A percentile compares a stretch with the other conserved stretches of the same genome.
Evolutionary conservation across 92 coral and sea anemone species (phyloP).

Genomic region (Siderastrea radians): DNA sequence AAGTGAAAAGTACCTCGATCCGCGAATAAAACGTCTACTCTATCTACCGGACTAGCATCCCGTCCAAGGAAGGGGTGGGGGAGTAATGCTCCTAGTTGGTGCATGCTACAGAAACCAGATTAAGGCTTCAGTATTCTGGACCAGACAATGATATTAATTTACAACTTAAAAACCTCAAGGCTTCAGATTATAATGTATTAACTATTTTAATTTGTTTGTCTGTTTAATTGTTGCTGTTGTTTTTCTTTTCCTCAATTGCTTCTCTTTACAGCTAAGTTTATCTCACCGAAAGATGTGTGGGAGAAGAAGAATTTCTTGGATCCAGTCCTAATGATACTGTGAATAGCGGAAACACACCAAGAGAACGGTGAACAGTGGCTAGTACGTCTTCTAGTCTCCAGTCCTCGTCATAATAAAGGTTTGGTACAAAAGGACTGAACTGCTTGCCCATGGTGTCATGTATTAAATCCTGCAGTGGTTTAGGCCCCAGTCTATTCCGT

Average conservation of each 20-base stretch:
- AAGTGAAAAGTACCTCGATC: too few relatives aligned
- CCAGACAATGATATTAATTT: too few relatives aligned
- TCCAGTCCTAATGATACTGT: slow-evolving; percentile 41
- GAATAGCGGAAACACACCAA: slow-evolving; percentile 68
- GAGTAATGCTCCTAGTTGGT: too few relatives aligned
- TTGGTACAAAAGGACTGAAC: slow-evolving; percentile 58
- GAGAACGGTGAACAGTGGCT: slow-evolving; percentile 60
- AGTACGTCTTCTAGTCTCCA: slow-evolving; percentile 70
- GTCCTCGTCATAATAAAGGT: slow-evolving; percentile 37
- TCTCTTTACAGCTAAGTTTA: neutral
- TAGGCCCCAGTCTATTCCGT: slow-evolving; percentile 63
- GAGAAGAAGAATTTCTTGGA: slow-evolving; percentile 70
- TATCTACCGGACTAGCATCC: too few relatives aligned
- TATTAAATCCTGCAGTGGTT: slow-evolving; percentile 62
- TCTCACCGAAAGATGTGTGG: slow-evolving; percentile 66
- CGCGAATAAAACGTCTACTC: too few relatives aligned
- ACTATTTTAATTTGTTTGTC: neutral
- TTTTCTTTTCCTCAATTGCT: neutral
- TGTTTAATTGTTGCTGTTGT: neutral
- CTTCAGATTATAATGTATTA: neutral
- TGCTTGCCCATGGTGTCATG: slow-evolving; percentile 1
- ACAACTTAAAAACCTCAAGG: too few relatives aligned
- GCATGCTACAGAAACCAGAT: too few relatives aligned
- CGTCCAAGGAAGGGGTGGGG: too few relatives aligned
- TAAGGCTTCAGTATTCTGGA: too few relatives aligned